These are phyloP conservation scores for Poeciliopsis retropinna DNA, from an alignment of 2,113 vertebrate species.

Conservation along the genomic window DNA sequence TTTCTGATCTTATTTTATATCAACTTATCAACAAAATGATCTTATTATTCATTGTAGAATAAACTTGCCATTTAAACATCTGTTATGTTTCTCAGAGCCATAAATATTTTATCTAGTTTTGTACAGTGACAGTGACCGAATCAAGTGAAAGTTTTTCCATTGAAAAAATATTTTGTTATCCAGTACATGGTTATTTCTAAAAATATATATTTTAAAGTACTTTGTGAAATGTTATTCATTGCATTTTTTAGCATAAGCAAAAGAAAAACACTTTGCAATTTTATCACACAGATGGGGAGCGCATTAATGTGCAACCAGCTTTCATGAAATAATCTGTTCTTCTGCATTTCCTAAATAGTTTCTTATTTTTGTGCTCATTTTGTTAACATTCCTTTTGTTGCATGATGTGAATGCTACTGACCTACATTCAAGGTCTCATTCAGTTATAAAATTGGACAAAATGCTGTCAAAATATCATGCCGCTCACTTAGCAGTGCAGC, in stretches of 20 bases:
- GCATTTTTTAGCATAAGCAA: too few species aligned
- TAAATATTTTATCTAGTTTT: not conserved
- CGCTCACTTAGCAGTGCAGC: slow-evolving; percentile 34
- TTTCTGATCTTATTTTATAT: not conserved
- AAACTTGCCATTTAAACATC: not conserved
- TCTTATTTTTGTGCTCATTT: slow-evolving; percentile 12
- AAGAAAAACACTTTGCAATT: too few species aligned
- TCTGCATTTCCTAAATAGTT: not conserved
- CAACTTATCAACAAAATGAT: not conserved
- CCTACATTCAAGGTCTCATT: slow-evolving; percentile 25
- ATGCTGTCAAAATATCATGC: slow-evolving; percentile 37
- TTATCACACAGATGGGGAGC: too few species aligned
- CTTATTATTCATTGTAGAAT: not conserved
- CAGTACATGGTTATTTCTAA: not conserved
- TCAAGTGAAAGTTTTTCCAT: too few species aligned
- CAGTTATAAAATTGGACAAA: slow-evolving; percentile 44
- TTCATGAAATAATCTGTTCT: not conserved
- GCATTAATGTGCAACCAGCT: not conserved
- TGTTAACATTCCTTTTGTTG: slow-evolving; percentile 6
- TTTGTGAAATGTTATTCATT: not conserved
- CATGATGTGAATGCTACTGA: slow-evolving; percentile 16
- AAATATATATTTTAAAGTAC: not conserved
- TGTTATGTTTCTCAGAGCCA: not conserved
- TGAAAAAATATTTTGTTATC: not conserved
- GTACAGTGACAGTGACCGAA: too few species aligned